A percentile compares a stretch with the other conserved stretches of the same genome.
These are phyloP conservation scores for Danaus plexippus DNA, from an alignment of 1,140 invertebrate genomes.

Conservation along the genomic window DNA sequence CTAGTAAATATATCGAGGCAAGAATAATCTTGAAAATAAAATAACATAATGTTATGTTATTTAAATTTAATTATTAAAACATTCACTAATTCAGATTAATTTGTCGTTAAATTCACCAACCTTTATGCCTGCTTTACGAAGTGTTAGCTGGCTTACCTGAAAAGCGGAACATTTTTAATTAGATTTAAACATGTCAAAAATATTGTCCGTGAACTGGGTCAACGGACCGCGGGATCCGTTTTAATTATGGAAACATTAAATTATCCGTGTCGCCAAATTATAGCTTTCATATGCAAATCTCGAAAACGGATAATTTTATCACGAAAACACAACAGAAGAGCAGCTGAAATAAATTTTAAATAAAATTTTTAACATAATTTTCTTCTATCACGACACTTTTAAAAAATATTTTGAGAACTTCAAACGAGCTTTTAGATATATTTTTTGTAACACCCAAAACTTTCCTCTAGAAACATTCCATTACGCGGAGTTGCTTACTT, in stretches of 20 bases:
- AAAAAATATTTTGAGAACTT: neutral
- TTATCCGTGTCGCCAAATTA: constrained; percentile 55
- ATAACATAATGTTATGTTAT: too few relatives aligned
- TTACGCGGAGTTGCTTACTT: neutral
- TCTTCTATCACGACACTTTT: neutral
- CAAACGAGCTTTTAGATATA: too few relatives aligned
- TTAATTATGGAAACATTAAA: constrained; percentile 63
- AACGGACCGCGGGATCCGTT: constrained; percentile 35
- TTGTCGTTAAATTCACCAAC: too few relatives aligned
- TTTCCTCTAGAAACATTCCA: too few relatives aligned
- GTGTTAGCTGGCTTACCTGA: constrained; percentile 28
- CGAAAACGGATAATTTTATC: constrained; percentile 16
- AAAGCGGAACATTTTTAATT: constrained; percentile 40
- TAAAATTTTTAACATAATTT: too few relatives aligned
- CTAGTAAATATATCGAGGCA: too few relatives aligned
- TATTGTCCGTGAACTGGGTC: constrained; percentile 45
- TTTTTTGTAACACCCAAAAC: too few relatives aligned
- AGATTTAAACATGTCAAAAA: constrained; percentile 26
- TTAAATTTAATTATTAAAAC: too few relatives aligned
- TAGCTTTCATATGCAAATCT: constrained; percentile 61
- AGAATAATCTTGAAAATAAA: too few relatives aligned
- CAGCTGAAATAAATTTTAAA: constrained; percentile 3
- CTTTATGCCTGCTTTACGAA: too few relatives aligned
- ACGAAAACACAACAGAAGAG: constrained; percentile 8
- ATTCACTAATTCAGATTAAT: too few relatives aligned